A percentile compares a stretch with the other conserved stretches of the same genome.
These are phyloP conservation scores for Cenopis cana DNA, from an alignment of 2,888 invertebrate genomes.

Conservation along the genomic window DNA sequence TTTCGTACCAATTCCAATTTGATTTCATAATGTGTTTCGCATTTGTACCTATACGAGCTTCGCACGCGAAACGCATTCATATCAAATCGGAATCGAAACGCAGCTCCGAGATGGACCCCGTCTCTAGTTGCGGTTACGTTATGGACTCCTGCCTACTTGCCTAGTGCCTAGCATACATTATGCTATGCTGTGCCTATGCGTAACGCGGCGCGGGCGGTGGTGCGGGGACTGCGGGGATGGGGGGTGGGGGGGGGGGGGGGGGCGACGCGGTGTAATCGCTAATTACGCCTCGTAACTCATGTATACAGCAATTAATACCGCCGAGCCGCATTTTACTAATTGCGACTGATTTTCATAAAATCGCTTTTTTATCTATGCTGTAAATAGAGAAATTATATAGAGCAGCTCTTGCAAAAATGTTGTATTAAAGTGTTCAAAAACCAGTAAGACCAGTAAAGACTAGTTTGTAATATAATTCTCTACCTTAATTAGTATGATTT, in stretches of 20 bases:
- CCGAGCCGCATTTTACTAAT: conserved; percentile 68
- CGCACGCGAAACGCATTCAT: neutral
- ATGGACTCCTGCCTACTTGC: neutral
- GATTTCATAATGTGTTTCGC: neutral
- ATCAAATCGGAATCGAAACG: neutral
- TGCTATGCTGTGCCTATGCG: neutral
- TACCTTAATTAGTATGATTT: too few species aligned
- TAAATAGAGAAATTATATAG: conserved; percentile 50
- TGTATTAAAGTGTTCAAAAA: too few species aligned
- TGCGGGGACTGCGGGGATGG: neutral
- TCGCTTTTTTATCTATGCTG: conserved; percentile 64
- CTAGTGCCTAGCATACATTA: too few species aligned
- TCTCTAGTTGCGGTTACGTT: neutral
- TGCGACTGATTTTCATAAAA: conserved; percentile 73
- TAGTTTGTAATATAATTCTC: too few species aligned
- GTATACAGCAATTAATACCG: conserved; percentile 75
- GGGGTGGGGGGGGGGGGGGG: conserved; percentile 46
- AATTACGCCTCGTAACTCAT: conserved; percentile 77
- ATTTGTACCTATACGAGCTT: neutral
- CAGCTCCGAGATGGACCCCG: too few species aligned
- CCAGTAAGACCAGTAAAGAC: too few species aligned
- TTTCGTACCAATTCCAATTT: neutral
- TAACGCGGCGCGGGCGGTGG: neutral
- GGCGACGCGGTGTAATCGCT: conserved; percentile 71
- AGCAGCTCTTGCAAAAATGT: conserved; percentile 50